A percentile compares a stretch with the other conserved stretches of the same genome.
phyloP scores from a whole-genome alignment of 2,113 vertebrate species.

The Pitta sordida region DNA sequence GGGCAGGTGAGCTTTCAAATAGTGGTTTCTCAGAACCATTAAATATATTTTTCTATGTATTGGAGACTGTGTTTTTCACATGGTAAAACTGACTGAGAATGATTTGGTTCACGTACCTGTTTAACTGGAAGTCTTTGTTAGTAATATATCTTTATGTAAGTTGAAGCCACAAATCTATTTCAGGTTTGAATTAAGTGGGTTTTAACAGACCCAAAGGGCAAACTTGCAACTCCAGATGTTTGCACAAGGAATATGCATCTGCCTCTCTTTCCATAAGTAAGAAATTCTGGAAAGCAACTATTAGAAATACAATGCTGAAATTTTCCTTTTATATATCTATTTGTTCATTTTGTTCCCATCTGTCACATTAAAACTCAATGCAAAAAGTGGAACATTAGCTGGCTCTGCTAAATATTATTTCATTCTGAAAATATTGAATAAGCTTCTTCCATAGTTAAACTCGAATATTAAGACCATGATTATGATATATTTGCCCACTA shows the following conservation, averaged over 20 bases:
- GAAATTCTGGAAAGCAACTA: not conserved
- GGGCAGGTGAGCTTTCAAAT: not conserved
- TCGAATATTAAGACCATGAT: not conserved
- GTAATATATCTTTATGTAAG: not conserved
- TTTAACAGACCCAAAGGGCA: not conserved
- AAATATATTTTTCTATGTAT: not conserved
- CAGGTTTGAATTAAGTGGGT: not conserved
- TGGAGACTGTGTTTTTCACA: not conserved
- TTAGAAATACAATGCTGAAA: not conserved
- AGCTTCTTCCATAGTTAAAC: not conserved
- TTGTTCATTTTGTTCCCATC: not conserved
- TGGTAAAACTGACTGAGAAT: not conserved
- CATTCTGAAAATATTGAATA: not conserved
- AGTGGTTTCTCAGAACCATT: slow-evolving; percentile 24
- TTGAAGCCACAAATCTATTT: not conserved
- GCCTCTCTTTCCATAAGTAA: not conserved
- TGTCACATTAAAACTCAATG: not conserved
- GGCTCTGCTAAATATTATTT: not conserved
- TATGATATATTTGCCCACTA: not conserved
- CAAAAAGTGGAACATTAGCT: not conserved
- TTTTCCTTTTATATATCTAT: not conserved
- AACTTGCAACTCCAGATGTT: not conserved
- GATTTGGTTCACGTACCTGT: not conserved
- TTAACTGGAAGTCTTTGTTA: not conserved
- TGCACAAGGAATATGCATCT: not conserved